These are phyloP conservation scores for Desoria tigrina DNA, from an alignment of 2,888 invertebrate genomes.

Conservation along the genomic window DNA sequence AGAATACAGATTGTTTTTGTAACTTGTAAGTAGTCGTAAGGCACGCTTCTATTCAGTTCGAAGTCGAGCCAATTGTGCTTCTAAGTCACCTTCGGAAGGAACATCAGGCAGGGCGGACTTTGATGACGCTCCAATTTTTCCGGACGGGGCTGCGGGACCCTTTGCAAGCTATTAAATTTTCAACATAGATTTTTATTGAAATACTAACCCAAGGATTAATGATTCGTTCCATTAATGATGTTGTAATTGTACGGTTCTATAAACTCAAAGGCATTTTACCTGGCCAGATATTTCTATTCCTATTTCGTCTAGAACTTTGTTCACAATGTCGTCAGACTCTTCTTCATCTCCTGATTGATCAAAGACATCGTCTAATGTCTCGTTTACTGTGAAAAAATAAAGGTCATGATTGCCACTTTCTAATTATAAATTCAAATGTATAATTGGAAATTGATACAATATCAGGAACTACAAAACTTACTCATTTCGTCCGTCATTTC, in stretches of 20 bases:
- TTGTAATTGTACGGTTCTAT: no score
- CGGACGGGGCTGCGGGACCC: slow-evolving; percentile 65
- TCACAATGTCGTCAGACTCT: slow-evolving; percentile 83
- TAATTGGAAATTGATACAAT: not conserved
- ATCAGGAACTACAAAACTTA: slow-evolving; percentile 59
- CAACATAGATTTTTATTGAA: no score
- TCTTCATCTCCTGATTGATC: slow-evolving; percentile 87
- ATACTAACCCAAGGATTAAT: no score
- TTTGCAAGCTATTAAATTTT: slow-evolving; percentile 42
- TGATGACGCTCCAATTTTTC: slow-evolving; percentile 61
- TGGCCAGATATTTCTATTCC: slow-evolving; percentile 91
- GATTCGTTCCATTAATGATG: no score
- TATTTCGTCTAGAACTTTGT: slow-evolving; percentile 90
- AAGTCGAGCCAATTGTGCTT: slow-evolving; percentile 70
- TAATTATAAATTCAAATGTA: slow-evolving; percentile 7
- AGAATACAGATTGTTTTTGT: no score
- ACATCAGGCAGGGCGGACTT: slow-evolving; percentile 56
- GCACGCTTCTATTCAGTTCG: slow-evolving; percentile 47
- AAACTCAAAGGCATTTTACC: slow-evolving; percentile 58
- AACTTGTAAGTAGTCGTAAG: no score
- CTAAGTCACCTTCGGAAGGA: slow-evolving; percentile 70
- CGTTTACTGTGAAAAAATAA: slow-evolving; percentile 68
- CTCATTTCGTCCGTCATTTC: slow-evolving; percentile 96
- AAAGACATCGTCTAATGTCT: slow-evolving; percentile 85
- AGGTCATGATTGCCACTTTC: not conserved